Base-by-base conservation (phyloP, 2,888 invertebrate genomes). In the Chouioia cunea region DNA sequence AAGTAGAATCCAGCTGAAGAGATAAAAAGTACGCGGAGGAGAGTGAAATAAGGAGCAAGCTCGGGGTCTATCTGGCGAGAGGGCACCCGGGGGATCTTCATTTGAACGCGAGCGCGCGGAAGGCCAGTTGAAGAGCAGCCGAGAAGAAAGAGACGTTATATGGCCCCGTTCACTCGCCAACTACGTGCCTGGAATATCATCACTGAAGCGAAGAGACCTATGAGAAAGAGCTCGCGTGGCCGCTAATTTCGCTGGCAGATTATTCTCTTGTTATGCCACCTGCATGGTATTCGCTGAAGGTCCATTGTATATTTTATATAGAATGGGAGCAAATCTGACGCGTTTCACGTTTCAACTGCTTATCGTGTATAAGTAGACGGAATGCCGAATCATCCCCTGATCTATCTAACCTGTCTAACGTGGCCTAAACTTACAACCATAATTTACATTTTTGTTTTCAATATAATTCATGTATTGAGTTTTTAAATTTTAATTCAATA, bases 181-280 rank as follows among this genome's bases (percentile, higher is more conserved):
- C 72, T 76, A 78, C 77, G 77, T 77, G 77, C 71, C 64, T 53
- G 65, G 77, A 76, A 78, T 77, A 70, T 72, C 46, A 22, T 20
- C 2, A 2, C 6, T n/a, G 8, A 20, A 8, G 16, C 1, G 18
- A 20, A 8, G 8, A 14, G 22, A 20, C 23, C 52, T 22, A 22
- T 10, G 52, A 52, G 36, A 36, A 36, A 36, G 52, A 20, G 6
- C 64, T 1, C 43, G 44, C 27, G 15, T 43, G 43, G 46, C n/a
- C 56, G 56, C 44, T 65, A 56, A 70, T 60, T 70, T 70, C 70
- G 54, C 44, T 56, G 10, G 15, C 18, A 20, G 36, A 70, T 64
- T 36, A 70, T 70, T 70, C 58, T 22, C 53, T 52, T 52, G 54
- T 70, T 70, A 69, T 48, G 70, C 65, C 65, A 70, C 54, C 44